Evolutionary conservation across 2,888 invertebrate species (phyloP).

Genomic region (Pachycephus smyrnensis): DNA sequence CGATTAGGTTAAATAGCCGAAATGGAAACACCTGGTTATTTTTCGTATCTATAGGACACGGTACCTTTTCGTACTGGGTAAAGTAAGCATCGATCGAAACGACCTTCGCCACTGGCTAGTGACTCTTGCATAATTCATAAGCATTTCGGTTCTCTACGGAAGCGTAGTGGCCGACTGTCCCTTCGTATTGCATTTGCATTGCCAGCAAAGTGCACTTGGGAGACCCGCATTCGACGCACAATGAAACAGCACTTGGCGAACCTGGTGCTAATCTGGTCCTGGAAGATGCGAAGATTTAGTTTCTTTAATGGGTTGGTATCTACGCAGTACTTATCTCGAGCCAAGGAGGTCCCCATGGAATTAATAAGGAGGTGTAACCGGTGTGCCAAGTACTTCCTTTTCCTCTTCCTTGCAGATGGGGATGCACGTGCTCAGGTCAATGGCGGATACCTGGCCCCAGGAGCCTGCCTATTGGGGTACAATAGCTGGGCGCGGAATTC

Average conservation of each 20-base stretch:
- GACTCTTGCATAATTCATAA: not conserved
- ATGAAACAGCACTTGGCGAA: not conserved
- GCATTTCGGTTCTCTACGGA: not conserved
- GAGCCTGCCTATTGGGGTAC: constrained; percentile 2
- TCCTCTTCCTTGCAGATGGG: constrained; percentile 1
- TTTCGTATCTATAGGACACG: not conserved
- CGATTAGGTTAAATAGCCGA: not conserved
- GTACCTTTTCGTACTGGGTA: too few relatives aligned
- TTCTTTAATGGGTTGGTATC: not conserved
- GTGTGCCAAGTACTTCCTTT: not conserved
- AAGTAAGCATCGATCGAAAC: not conserved
- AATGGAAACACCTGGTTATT: not conserved
- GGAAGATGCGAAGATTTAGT: not conserved
- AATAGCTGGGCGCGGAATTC: constrained; percentile 16
- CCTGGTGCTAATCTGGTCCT: not conserved
- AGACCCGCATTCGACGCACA: not conserved
- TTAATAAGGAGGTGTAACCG: not conserved
- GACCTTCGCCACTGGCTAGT: not conserved
- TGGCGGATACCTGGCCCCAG: constrained; percentile 1
- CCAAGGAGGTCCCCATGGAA: not conserved
- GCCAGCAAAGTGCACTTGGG: not conserved
- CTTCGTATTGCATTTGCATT: not conserved
- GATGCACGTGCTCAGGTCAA: constrained; percentile 3
- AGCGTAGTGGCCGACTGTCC: not conserved
- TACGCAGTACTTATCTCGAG: not conserved